Conservation (phyloP, 2,888 invertebrate genomes). For the Coenonympha glycerion region DNA sequence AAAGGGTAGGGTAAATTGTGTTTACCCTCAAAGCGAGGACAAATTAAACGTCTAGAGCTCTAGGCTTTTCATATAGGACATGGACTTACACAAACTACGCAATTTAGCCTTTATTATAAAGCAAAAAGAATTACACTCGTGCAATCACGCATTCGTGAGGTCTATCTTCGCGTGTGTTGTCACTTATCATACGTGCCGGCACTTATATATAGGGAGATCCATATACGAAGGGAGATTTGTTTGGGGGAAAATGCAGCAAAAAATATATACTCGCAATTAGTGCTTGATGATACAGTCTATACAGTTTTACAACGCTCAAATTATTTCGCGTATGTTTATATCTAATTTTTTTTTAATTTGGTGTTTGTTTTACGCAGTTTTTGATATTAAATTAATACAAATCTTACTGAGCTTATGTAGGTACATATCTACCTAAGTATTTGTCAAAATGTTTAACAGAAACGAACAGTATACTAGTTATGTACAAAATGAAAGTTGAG, state of each 20-base stretch:
- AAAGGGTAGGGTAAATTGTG: conserved; percentile 20
- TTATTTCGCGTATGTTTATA: not conserved
- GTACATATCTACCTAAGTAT: too few species aligned
- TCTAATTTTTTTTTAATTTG: too few species aligned
- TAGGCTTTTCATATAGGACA: conserved; percentile 19
- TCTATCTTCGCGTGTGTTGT: not conserved
- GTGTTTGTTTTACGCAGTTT: too few species aligned
- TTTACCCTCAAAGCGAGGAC: conserved; percentile 24
- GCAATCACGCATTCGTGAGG: not conserved
- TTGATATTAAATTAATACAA: too few species aligned
- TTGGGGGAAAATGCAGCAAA: conserved; percentile 4
- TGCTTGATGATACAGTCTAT: not conserved
- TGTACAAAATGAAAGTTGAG: too few species aligned
- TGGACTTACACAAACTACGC: not conserved
- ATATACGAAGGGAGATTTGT: conserved; percentile 8
- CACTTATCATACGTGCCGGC: conserved; percentile 1
- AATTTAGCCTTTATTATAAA: conserved; percentile 5
- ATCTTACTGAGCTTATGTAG: too few species aligned
- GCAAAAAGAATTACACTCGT: conserved; percentile 8
- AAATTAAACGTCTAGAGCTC: conserved; percentile 23
- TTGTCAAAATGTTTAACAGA: too few species aligned
- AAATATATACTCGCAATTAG: not conserved
- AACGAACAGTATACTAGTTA: too few species aligned
- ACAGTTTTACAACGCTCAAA: not conserved
- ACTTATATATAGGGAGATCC: too few species aligned